Conservation (phyloP, 2,113 vertebrate species). For the Xenopus borealis region DNA sequence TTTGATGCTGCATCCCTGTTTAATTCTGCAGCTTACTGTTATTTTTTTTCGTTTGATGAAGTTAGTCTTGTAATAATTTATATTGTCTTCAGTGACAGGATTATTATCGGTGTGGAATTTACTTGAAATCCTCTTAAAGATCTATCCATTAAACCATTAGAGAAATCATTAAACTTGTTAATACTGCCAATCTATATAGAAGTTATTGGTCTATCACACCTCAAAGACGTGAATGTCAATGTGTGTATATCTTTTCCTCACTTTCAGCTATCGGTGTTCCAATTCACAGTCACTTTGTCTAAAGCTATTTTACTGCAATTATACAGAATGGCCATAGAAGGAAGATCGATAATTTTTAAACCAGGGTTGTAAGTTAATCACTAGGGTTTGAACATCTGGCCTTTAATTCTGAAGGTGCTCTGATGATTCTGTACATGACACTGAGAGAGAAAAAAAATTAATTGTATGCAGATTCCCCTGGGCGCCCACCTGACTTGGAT, state of each 20-base stretch:
- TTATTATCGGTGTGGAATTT: conserved; percentile 60
- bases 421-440: background rate
- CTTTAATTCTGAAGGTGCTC: conserved; percentile 23
- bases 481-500: too few species aligned
- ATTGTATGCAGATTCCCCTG: too few species aligned
- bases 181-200: conserved; percentile 59
- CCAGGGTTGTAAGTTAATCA: conserved; percentile 49
- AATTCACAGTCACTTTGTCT: conserved; percentile 49
- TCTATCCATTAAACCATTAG: conserved; percentile 66
- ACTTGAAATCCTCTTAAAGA: conserved; percentile 63
- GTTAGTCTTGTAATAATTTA: conserved; percentile 36
- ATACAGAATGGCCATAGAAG: background rate
- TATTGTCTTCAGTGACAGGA: conserved; percentile 58
- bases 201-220: conserved; percentile 60
- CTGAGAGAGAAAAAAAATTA: too few species aligned
- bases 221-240: conserved; percentile 59
- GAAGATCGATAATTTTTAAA: conserved; percentile 4
- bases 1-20: too few species aligned
- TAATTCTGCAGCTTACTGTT: too few species aligned
- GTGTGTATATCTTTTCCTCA: conserved; percentile 48
- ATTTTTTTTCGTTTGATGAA: background rate
- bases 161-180: conserved; percentile 64
- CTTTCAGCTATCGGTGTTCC: conserved; percentile 47
- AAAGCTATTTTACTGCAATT: conserved; percentile 4
- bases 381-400: conserved; percentile 45